phyloP scores from a whole-genome alignment of 37 sponge, comb jelly and placozoan genomes.

The Mnemiopsis leidyi region DNA sequence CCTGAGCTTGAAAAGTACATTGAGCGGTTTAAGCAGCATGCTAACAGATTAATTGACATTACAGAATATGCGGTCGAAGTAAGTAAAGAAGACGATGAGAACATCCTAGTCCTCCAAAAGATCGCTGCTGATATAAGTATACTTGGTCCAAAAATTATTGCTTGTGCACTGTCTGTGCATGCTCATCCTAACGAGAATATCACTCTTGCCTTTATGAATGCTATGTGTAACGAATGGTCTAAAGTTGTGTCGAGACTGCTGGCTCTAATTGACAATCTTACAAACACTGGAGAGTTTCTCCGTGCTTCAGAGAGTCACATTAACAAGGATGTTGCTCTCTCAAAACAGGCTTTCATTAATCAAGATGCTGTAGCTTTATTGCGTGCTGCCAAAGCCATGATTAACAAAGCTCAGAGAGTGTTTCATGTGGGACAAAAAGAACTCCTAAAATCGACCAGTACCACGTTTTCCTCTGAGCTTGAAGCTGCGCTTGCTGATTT shows the following conservation, averaged over 20 bases:
- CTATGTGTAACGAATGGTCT: slow-evolving; percentile 59
- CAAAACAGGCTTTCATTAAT: slow-evolving; percentile 45
- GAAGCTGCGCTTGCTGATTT: slow-evolving; percentile 37
- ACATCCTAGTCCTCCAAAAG: slow-evolving; percentile 9
- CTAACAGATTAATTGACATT: slow-evolving; percentile 42
- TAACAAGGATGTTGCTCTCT: slow-evolving; percentile 53
- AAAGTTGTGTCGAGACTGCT: slow-evolving; percentile 40
- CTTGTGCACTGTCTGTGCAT: slow-evolving; percentile 33
- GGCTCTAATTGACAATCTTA: slow-evolving; percentile 40
- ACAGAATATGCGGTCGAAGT: slow-evolving; percentile 52
- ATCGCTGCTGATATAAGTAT: slow-evolving; percentile 35
- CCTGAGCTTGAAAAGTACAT: slow-evolving; percentile 58
- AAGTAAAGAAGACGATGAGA: slow-evolving; percentile 15
- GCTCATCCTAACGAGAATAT: slow-evolving; percentile 55
- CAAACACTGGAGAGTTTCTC: slow-evolving; percentile 47
- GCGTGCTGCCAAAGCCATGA: neutral
- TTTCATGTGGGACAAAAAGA: slow-evolving; percentile 49
- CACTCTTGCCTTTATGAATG: slow-evolving; percentile 55
- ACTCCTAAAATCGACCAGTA: slow-evolving; percentile 42
- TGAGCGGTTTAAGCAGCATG: slow-evolving; percentile 48
- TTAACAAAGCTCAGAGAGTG: slow-evolving; percentile 56
- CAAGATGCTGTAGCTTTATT: slow-evolving; percentile 3
- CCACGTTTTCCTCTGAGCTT: neutral
- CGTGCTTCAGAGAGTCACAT: slow-evolving; percentile 50
- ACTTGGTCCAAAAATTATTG: slow-evolving; percentile 58